These are phyloP conservation scores for Gastracanthus pulcherrimus DNA, from an alignment of 2,888 invertebrate species.

Conservation along the genomic window DNA sequence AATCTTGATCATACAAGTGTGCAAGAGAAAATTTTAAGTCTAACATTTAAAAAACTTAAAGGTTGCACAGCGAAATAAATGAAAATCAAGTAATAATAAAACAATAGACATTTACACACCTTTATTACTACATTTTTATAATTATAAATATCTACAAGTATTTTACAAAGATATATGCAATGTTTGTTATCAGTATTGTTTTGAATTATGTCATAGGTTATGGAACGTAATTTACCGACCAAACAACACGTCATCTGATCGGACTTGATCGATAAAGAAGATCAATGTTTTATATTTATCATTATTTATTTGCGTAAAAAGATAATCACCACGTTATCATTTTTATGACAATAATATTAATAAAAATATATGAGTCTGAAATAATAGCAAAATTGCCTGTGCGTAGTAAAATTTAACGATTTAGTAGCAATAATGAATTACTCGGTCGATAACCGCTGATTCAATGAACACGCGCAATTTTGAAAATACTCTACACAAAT, in stretches of 20 bases:
- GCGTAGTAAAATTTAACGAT: too few relatives aligned
- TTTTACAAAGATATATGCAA: not conserved
- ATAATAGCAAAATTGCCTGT: too few relatives aligned
- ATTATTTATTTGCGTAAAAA: not conserved
- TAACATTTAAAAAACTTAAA: not conserved
- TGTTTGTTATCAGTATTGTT: constrained; percentile 8
- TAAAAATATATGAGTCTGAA: too few relatives aligned
- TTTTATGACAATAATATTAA: too few relatives aligned
- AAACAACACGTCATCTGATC: not conserved
- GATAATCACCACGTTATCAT: not conserved
- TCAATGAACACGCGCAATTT: too few relatives aligned
- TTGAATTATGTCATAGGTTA: constrained; percentile 39
- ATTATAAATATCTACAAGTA: not conserved
- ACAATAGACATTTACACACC: not conserved
- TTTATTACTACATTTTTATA: not conserved
- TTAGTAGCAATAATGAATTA: too few relatives aligned
- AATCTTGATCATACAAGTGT: not conserved
- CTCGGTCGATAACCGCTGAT: too few relatives aligned
- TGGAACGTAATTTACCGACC: constrained; percentile 20
- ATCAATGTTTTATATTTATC: not conserved
- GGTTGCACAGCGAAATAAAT: not conserved
- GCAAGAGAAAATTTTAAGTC: not conserved
- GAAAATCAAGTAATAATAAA: not conserved
- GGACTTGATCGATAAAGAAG: constrained; percentile 22
- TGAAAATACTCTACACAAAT: too few relatives aligned